Conservation (phyloP, 2,113 vertebrate species). For the Rafetus swinhoei region DNA sequence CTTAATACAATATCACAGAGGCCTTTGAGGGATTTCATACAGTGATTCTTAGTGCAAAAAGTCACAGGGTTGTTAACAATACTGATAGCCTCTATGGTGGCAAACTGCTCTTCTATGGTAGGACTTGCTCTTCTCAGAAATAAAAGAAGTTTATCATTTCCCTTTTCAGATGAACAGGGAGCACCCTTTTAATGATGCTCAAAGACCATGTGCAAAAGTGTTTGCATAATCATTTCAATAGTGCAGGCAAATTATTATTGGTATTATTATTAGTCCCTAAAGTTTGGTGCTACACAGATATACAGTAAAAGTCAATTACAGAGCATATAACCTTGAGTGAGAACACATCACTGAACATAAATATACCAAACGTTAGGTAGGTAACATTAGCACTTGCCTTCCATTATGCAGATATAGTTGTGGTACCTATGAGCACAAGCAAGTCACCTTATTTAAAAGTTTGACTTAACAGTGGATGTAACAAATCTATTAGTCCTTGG, state of each 20-base stretch:
- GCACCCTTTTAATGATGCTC: not conserved
- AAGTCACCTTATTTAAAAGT: not conserved
- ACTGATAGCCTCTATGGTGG: not conserved
- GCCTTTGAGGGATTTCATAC: not conserved
- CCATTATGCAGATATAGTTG: not conserved
- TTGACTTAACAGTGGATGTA: not conserved
- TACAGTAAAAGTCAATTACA: slow-evolving; percentile 14
- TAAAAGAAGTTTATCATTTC: not conserved
- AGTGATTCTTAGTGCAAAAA: not conserved
- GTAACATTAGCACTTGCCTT: not conserved
- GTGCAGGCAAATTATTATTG: not conserved
- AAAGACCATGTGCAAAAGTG: not conserved
- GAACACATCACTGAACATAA: slow-evolving; percentile 4
- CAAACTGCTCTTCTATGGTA: not conserved
- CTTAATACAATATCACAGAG: not conserved
- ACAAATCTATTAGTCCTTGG: not conserved
- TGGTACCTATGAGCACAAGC: not conserved
- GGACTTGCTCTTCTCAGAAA: not conserved
- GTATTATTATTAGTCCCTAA: slow-evolving; percentile 37
- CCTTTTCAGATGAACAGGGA: not conserved
- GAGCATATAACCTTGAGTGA: slow-evolving; percentile 10
- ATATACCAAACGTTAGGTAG: not conserved
- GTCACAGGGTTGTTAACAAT: not conserved
- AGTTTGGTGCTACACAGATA: not conserved
- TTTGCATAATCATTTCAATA: not conserved